These are phyloP conservation scores for Zoanthus sociatus DNA, from an alignment of 92 coral and sea anemone species.

Conservation along the genomic window DNA sequence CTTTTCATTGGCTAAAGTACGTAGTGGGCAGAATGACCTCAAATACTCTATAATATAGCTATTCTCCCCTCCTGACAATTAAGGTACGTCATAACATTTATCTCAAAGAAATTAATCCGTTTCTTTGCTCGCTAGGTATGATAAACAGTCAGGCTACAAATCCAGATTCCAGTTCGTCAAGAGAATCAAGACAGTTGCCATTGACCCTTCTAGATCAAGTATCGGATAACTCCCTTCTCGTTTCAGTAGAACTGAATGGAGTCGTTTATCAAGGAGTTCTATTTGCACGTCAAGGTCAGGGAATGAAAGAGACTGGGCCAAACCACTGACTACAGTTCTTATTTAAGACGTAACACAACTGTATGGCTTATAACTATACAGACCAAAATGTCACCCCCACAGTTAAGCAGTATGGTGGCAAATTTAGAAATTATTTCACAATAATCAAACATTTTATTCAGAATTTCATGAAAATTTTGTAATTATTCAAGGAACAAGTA, in stretches of 20 bases:
- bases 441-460: background rate
- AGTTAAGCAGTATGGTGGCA: background rate
- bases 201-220: slow-evolving; percentile 91
- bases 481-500: background rate
- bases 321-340: background rate
- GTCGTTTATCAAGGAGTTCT: slow-evolving; percentile 93
- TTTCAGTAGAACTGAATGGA: slow-evolving; percentile 97
- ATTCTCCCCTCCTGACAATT: too few relatives aligned
- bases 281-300: slow-evolving; percentile 81
- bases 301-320: background rate
- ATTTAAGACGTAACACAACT: background rate
- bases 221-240: slow-evolving; percentile 91
- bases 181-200: slow-evolving; percentile 88
- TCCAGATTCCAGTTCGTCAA: slow-evolving; percentile 67
- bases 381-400: background rate
- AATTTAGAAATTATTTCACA: background rate
- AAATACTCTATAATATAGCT: too few relatives aligned
- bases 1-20: too few relatives aligned
- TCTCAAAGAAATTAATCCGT: background rate
- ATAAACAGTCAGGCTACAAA: slow-evolving; percentile 72
- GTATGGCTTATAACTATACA: background rate
- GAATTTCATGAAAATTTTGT: background rate
- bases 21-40: too few relatives aligned
- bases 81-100: too few relatives aligned
- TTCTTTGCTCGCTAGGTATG: background rate